Evolutionary conservation across 2,888 invertebrate species (phyloP), one percentile per base, ranked within the genome.

Genomic region (Metacarcinus magister): DNA sequence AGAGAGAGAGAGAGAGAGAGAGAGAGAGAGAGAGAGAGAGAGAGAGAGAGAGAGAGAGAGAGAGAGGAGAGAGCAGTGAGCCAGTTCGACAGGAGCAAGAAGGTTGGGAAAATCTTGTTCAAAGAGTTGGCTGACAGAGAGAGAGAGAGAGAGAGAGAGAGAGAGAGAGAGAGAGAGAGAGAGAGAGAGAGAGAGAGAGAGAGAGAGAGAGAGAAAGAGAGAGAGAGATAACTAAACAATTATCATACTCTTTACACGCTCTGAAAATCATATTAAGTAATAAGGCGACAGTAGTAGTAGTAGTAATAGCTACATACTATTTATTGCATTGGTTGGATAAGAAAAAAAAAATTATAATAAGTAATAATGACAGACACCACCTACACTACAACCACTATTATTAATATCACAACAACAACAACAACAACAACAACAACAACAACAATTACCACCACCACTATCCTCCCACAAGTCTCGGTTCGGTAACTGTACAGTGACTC

Each of bases 1-100:
- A 93, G 93, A 48, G 67, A 93, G 67, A 32, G 32, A 60, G 67
- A 54, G 32, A 91, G 23, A 91, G 91, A 43, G 16, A 46, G 91
- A 91, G 23, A 23, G 16, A 46, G 46, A 91, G 91, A 19, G 23
- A 46, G 43, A 46, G 46, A 46, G 46, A 23, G 46, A 91, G 91
- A 23, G 46, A 46, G 91, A 91, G 43, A 46, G 46, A 46, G 46
- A 46, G 91, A 46, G 46, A 28, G 48, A 92, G 28, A n/a, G 48
- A 28, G 48, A 92, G 46, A 16, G 28, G 92, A n/a, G n/a, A 16
- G 48, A 92, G 28, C 0, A 54, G 10, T 32, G 89, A 90, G 39
- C n/a, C 4, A 32, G 10, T 4, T 7, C 39, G 54, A 54, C n/a
- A n/a, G n/a, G 67, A 67, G 23, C 23, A 67, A n/a, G n/a, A n/a